A percentile compares a stretch with the other conserved stretches of the same genome.
Conservation (phyloP, 2,888 invertebrate genomes). For the Linyphia triangularis region DNA sequence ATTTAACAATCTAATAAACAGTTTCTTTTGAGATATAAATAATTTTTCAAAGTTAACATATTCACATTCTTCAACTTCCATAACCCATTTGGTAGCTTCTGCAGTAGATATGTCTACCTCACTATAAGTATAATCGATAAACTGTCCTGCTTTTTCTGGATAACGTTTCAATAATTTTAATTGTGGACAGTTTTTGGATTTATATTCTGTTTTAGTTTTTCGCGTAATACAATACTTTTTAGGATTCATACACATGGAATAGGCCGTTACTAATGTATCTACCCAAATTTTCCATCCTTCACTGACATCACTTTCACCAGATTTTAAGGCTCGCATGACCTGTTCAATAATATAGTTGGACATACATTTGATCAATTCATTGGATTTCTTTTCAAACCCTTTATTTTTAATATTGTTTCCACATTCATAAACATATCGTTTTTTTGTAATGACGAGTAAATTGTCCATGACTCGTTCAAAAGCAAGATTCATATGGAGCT, state of each 20-base stretch:
- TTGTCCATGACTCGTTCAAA: slow-evolving; percentile 20
- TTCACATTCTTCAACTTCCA: slow-evolving; percentile 20
- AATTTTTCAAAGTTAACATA: slow-evolving; percentile 44
- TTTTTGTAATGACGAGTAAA: slow-evolving; percentile 32
- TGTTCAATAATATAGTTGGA: not conserved
- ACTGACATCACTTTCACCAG: not conserved
- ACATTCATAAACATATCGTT: slow-evolving; percentile 39
- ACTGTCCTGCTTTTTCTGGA: slow-evolving; percentile 15
- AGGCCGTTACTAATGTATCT: not conserved
- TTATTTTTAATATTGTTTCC: not conserved
- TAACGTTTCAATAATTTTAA: slow-evolving; percentile 15
- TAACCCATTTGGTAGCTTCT: slow-evolving; percentile 1
- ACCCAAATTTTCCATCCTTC: slow-evolving; percentile 36
- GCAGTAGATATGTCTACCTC: not conserved
- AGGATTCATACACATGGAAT: slow-evolving; percentile 22
- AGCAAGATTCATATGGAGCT: not conserved
- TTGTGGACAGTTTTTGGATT: slow-evolving; percentile 20
- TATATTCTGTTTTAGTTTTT: slow-evolving; percentile 47
- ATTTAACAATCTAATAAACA: slow-evolving; percentile 13
- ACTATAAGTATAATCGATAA: slow-evolving; percentile 41
- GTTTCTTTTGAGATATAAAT: slow-evolving; percentile 45
- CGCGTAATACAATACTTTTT: slow-evolving; percentile 20
- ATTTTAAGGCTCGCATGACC: slow-evolving; percentile 11
- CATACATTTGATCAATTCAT: slow-evolving; percentile 35
- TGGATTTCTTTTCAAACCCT: slow-evolving; percentile 44